A percentile compares a stretch with the other conserved stretches of the same genome.
Evolutionary conservation across 2,888 invertebrate species (phyloP).

Genomic region (Patella depressa): DNA sequence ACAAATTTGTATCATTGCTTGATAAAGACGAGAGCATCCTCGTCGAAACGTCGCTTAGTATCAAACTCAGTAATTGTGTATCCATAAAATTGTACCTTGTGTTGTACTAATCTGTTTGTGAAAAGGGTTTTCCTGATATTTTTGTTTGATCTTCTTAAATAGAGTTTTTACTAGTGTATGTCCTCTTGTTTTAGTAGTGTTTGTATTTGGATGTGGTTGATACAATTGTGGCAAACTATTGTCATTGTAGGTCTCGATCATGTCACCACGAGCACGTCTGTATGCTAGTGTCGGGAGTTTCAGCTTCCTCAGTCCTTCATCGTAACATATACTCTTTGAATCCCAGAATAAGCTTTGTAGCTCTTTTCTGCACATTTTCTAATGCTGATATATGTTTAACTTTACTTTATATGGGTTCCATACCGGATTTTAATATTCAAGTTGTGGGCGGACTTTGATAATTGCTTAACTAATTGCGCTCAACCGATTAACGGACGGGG

Average conservation of each 20-base stretch:
- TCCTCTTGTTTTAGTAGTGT: not conserved
- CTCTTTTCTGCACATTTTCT: constrained; percentile 27
- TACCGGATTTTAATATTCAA: constrained; percentile 25
- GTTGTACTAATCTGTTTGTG: not conserved
- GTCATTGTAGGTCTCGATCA: constrained; percentile 24
- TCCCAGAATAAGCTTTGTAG: constrained; percentile 23
- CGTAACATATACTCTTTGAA: constrained; percentile 16
- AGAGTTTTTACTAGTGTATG: not conserved
- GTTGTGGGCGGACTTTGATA: constrained; percentile 14
- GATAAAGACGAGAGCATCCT: no score
- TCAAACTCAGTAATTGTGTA: no score
- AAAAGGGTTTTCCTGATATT: not conserved
- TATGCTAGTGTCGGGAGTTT: constrained; percentile 14
- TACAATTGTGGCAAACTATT: not conserved
- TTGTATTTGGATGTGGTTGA: not conserved
- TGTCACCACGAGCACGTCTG: constrained; percentile 18
- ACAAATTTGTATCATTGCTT: no score
- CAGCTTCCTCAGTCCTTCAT: constrained; percentile 19
- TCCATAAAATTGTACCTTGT: no score
- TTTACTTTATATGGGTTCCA: constrained; percentile 16
- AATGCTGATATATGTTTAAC: constrained; percentile 22
- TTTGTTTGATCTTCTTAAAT: not conserved
- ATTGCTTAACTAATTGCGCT: no score
- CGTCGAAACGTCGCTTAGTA: no score
- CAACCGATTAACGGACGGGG: no score